Evolutionary conservation across 2,888 invertebrate species (phyloP).

Genomic region (Heliothis peltigera): DNA sequence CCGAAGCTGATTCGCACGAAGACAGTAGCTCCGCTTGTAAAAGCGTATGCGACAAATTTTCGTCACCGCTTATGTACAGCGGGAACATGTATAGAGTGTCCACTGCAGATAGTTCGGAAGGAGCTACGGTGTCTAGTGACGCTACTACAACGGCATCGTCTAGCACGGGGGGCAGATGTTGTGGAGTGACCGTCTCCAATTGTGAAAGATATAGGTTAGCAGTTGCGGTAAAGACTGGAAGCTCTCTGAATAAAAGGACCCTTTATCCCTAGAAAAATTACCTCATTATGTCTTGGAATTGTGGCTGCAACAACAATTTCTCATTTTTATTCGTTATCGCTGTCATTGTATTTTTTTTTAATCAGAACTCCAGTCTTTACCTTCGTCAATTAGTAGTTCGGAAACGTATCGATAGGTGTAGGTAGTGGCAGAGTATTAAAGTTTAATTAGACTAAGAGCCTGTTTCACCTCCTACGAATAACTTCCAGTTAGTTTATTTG

Average conservation of each 20-base stretch:
- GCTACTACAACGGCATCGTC: neutral
- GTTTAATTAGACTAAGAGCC: too few species aligned
- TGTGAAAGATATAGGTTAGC: slow-evolving; percentile 36
- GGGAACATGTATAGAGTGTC: slow-evolving; percentile 22
- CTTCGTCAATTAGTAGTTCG: slow-evolving; percentile 2
- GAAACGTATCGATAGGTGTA: neutral
- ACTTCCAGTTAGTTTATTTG: too few species aligned
- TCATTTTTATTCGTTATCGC: too few species aligned
- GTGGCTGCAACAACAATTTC: too few species aligned
- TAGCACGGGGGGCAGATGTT: neutral
- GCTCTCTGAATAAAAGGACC: too few species aligned
- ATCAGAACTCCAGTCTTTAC: slow-evolving; percentile 17
- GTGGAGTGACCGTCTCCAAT: neutral
- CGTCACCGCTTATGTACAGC: slow-evolving; percentile 1
- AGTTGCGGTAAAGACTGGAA: slow-evolving; percentile 6
- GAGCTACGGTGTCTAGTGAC: neutral
- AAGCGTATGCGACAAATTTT: neutral
- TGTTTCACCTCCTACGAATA: too few species aligned
- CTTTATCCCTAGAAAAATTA: too few species aligned
- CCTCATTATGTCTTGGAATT: too few species aligned
- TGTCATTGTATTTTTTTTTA: too few species aligned
- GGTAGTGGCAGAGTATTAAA: neutral
- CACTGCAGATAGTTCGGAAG: neutral
- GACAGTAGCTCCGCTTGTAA: neutral
- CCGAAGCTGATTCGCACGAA: neutral